Evolutionary conservation across 2,888 invertebrate species (phyloP), one percentile per base, ranked within the genome.

Genomic region (Synergus laeviventris): DNA sequence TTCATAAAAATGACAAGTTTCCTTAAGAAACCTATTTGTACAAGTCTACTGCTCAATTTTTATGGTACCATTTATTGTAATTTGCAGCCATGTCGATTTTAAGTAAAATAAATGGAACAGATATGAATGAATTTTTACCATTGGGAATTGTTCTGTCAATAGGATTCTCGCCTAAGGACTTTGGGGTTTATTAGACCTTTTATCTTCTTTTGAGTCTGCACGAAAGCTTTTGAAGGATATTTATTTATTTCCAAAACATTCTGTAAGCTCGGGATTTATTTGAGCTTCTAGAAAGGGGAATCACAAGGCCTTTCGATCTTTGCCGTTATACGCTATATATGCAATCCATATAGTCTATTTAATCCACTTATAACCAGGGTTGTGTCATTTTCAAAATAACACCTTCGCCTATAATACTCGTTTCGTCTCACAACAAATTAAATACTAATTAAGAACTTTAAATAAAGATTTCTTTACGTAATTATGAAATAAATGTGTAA

Each of bases 211-310:
- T 70, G 70, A 70, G 21, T 70, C 24, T 31, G 12, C 49, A 31
- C 39, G 21, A 49, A 49, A 70, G 70, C 49, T 45, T 70, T 31
- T 49, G 70, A 70, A 49, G 70, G 45, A 45, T 70, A 70, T 70
- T 70, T 70, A 70, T 70, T 70, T 70, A 70, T 70, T 70, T 70
- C n/a, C 45, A n/a, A 49, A 70, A 45, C 49, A 49, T 49, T 16
- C 66, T 45, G 45, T 70, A 70, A 70, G 70, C 70, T 70, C 16
- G 49, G 31, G 70, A 70, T 70, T 70, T 70, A 70, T 70, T 70
- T 16, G 31, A 70, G 49, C 70, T n/a, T 49, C 45, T n/a, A 49
- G 70, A 49, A 24, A 70, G 24, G 31, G 9, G 38, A n/a, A 62
- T 62, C 62, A 62, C 62, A 38, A 62, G 70, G 31, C 49, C 42